Conservation (phyloP, 1,140 invertebrate genomes). For the Copidosoma floridanum region DNA sequence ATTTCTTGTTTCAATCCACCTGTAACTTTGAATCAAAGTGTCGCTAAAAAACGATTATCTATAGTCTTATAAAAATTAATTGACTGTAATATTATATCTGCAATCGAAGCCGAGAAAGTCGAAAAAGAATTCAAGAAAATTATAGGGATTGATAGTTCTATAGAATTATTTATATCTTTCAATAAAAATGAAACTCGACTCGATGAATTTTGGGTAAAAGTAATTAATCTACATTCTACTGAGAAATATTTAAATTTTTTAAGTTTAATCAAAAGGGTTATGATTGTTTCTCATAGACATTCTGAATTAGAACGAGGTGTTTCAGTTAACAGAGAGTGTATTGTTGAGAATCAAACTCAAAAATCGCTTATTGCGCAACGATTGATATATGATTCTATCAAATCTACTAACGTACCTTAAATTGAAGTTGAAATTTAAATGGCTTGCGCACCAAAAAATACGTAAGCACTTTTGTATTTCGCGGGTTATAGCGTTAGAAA, state of each 20-base stretch:
- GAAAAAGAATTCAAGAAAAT: not conserved
- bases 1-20: constrained; percentile 15
- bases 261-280: constrained; percentile 16
- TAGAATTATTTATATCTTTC: not conserved
- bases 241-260: constrained; percentile 8
- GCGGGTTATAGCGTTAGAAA: too few species aligned
- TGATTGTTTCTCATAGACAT: too few species aligned
- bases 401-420: not conserved
- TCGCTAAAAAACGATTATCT: not conserved
- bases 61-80: constrained; percentile 7
- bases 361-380: constrained; percentile 29
- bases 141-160: not conserved
- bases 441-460: too few species aligned
- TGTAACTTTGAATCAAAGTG: not conserved
- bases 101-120: constrained; percentile 8
- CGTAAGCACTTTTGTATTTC: too few species aligned
- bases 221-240: not conserved
- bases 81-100: not conserved
- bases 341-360: constrained; percentile 30
- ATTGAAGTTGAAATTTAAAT: not conserved
- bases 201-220: constrained; percentile 12
- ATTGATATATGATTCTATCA: constrained; percentile 26
- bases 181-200: constrained; percentile 3
- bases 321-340: constrained; percentile 32
- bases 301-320: constrained; percentile 32